A percentile compares a stretch with the other conserved stretches of the same genome.
These are phyloP conservation scores for Macaria liturata DNA, from an alignment of 2,888 invertebrate genomes.

Conservation along the genomic window DNA sequence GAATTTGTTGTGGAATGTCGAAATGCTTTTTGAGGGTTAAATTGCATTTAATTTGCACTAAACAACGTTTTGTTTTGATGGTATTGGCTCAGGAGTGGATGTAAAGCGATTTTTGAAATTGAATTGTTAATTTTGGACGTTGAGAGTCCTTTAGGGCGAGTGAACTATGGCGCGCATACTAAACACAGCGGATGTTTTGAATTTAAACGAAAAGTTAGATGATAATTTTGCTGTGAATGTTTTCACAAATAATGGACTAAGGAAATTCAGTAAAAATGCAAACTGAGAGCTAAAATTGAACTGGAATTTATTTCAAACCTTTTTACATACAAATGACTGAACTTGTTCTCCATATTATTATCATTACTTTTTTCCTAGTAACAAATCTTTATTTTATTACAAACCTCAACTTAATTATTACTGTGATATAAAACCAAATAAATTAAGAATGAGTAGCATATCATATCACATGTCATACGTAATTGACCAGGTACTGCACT, in stretches of 20 bases:
- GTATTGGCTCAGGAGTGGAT: conserved; percentile 45
- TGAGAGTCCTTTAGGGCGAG: conserved; percentile 35
- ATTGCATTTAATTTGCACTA: conserved; percentile 82
- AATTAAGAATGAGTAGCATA: not conserved
- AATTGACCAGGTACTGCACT: no score
- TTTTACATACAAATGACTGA: no score
- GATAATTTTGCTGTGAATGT: conserved; percentile 32
- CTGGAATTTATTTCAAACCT: not conserved
- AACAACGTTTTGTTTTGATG: conserved; percentile 71
- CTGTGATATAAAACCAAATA: no score
- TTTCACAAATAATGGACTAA: conserved; percentile 26
- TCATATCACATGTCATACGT: not conserved
- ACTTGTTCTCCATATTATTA: no score
- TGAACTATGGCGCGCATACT: conserved; percentile 37
- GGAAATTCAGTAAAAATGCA: conserved; percentile 4
- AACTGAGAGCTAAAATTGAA: conserved; percentile 5
- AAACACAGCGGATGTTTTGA: conserved; percentile 30
- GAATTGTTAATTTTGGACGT: conserved; percentile 37
- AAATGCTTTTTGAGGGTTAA: conserved; percentile 78
- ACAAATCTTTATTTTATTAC: no score
- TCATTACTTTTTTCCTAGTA: no score
- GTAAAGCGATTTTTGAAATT: conserved; percentile 41
- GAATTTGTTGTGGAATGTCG: conserved; percentile 80
- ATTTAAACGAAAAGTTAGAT: conserved; percentile 32
- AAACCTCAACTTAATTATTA: no score